phyloP scores from a whole-genome alignment of 1,140 invertebrate genomes.

The Fopius arisanus region DNA sequence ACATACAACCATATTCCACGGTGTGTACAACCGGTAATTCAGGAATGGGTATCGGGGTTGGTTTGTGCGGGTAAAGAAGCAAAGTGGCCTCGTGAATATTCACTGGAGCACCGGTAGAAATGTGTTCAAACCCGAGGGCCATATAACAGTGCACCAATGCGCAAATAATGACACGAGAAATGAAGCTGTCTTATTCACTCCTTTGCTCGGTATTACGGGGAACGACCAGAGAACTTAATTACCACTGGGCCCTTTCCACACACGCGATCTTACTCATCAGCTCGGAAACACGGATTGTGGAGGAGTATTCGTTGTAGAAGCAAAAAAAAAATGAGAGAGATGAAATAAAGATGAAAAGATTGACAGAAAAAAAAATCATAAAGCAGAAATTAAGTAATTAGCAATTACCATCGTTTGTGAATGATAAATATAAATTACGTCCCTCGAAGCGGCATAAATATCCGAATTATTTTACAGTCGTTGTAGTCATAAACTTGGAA shows the following conservation, averaged over 20 bases:
- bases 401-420: neutral
- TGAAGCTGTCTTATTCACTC: slow-evolving; percentile 50
- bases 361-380: neutral
- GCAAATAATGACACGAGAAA: slow-evolving; percentile 60
- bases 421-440: neutral
- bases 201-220: slow-evolving; percentile 12
- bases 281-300: slow-evolving; percentile 52
- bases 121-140: slow-evolving; percentile 42
- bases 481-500: neutral
- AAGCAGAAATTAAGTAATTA: slow-evolving; percentile 5
- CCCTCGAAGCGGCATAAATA: too few relatives aligned
- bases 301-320: slow-evolving; percentile 27
- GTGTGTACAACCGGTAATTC: slow-evolving; percentile 20
- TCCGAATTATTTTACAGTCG: neutral
- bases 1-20: slow-evolving; percentile 38
- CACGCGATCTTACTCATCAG: slow-evolving; percentile 60
- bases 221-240: slow-evolving; percentile 56
- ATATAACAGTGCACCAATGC: slow-evolving; percentile 56
- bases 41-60: neutral
- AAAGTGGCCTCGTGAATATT: neutral
- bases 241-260: slow-evolving; percentile 47
- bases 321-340: neutral
- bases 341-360: neutral
- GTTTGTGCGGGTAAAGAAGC: neutral
- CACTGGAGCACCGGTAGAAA: slow-evolving; percentile 30